Evolutionary conservation across 2,113 vertebrate genomes (phyloP), one percentile per base, ranked within the genome.

Genomic region (Pardalotus punctatus): DNA sequence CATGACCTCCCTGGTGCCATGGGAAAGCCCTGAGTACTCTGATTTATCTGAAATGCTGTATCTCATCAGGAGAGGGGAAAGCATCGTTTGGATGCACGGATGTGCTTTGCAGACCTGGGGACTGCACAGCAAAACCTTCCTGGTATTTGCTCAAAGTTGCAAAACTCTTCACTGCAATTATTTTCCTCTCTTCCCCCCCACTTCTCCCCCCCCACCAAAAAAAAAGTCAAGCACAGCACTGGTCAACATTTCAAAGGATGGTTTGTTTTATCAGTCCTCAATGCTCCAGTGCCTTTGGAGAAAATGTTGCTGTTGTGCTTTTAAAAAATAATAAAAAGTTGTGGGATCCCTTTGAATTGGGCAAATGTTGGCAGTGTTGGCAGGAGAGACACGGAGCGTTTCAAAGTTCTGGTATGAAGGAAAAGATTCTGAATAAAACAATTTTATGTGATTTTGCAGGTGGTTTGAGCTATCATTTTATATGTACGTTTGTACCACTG

Each of bases 401-500:
- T 98, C 97, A 98, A 98, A 98, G 98, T 98, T 98, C 97, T 98
- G 97, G 96, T 98, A 97, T 96, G 95, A 96, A 97, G 96, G 94
- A 98, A 97, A 98, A 97, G 97, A 98, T 98, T 98, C 97, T 98
- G 98, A 98, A 98, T 98, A 98, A 98, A 98, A 98, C 98, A 98
- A 98, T 98, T 98, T 98, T 97, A 98, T 98, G 98, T 98, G 98
- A 98, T 98, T 98, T 98, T 98, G 98, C 98, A 98, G 98, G 98
- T 98, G 98, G 98, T 98, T 98, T 97, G 98, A 98, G 98, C 98
- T 98, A 98, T 98, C 98, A 98, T 98, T 98, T 98, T 98, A 98
- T 98, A 98, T 97, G 98, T 98, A 98, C 98, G 97, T 98, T 98
- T 98, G 98, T 98, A 98, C 98, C 98, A 97, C 97, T 98, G 97